Percentiles rank a stretch among this genome's conserved stretches.
phyloP scores from a whole-genome alignment of 1,140 invertebrate genomes.

The Tetramorium alpestre region DNA sequence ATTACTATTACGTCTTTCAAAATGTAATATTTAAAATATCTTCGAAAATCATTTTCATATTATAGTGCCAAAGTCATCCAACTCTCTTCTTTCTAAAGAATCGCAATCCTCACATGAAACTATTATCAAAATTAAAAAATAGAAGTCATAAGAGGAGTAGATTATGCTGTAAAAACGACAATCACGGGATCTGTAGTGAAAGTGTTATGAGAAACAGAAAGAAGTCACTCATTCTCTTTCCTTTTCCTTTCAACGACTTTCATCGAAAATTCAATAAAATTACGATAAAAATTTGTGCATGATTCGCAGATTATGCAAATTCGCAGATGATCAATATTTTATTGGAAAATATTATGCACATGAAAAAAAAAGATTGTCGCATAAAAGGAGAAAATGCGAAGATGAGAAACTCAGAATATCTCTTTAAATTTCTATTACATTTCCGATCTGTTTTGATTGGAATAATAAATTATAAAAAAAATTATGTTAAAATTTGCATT shows the following conservation, averaged over 20 bases:
- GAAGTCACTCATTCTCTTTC: slow-evolving; percentile 60
- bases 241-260: slow-evolving; percentile 53
- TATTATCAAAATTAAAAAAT: neutral
- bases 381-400: neutral
- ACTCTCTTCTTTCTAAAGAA: neutral
- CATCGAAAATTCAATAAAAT: slow-evolving; percentile 23
- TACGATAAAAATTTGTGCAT: neutral
- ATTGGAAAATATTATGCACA: neutral
- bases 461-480: neutral
- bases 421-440: neutral
- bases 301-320: neutral
- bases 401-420: neutral
- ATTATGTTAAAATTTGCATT: neutral
- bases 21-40: neutral
- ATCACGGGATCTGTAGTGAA: slow-evolving; percentile 79
- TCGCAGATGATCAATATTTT: neutral
- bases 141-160: slow-evolving; percentile 54
- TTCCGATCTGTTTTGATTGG: neutral
- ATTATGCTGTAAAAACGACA: slow-evolving; percentile 60
- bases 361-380: neutral
- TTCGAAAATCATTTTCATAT: neutral
- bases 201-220: slow-evolving; percentile 74
- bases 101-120: neutral
- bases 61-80: neutral
- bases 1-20: neutral